These are phyloP conservation scores for Antheraea yamamai DNA, from an alignment of 2,888 invertebrate species.

Conservation along the genomic window DNA sequence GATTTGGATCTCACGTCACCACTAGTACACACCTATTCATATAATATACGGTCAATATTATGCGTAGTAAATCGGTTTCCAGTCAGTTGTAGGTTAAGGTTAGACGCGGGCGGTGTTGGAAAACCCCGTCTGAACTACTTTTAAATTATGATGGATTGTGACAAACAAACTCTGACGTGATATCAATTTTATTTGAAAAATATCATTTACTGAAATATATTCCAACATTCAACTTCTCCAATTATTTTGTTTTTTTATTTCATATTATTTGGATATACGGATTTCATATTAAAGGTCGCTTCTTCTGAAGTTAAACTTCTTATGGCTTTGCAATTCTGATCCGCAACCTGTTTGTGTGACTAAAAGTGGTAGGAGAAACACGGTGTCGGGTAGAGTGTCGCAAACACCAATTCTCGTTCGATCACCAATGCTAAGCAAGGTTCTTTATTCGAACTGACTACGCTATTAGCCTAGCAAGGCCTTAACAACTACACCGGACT, in stretches of 20 bases:
- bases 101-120: not conserved
- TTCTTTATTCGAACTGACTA: too few species aligned
- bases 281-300: not conserved
- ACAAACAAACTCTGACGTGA: not conserved
- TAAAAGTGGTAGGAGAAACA: too few species aligned
- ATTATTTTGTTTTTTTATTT: not conserved
- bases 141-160: constrained; percentile 14
- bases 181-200: constrained; percentile 4
- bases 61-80: not conserved
- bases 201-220: not conserved
- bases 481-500: too few species aligned
- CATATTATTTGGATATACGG: not conserved
- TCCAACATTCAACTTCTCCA: not conserved
- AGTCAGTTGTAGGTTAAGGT: constrained; percentile 13
- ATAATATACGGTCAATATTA: not conserved
- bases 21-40: not conserved
- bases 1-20: too few species aligned
- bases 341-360: too few species aligned
- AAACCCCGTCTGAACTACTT: constrained; percentile 4
- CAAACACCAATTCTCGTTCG: too few species aligned
- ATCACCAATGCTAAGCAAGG: too few species aligned
- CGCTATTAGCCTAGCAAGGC: too few species aligned
- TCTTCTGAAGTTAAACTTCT: too few species aligned
- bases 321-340: not conserved
- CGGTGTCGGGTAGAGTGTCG: too few species aligned